Conservation (phyloP, 30 jellyfish, hydroid and myxozoan genomes). For the Sanderia malayensis region DNA sequence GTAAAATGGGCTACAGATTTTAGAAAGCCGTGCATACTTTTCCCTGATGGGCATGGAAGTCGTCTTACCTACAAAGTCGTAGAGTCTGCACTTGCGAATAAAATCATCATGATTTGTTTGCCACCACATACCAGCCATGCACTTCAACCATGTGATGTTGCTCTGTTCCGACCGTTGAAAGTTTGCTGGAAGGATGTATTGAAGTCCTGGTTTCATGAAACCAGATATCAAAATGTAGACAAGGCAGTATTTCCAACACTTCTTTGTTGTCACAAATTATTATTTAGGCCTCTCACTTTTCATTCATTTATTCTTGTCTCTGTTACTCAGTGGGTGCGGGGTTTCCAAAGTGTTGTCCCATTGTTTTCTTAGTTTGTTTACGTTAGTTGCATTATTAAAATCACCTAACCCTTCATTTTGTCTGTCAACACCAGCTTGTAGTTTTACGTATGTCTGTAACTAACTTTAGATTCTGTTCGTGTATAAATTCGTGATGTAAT, state of each 20-base stretch:
- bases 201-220: slow-evolving; percentile 10
- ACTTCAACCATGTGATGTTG: slow-evolving; percentile 23
- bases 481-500: too few relatives aligned
- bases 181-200: slow-evolving; percentile 23
- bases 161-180: slow-evolving; percentile 7
- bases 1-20: slow-evolving; percentile 23
- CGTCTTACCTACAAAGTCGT: slow-evolving; percentile 27
- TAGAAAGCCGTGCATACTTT: slow-evolving; percentile 15
- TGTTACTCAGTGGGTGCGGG: too few relatives aligned
- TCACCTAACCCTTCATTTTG: too few relatives aligned
- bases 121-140: slow-evolving; percentile 43
- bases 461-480: too few relatives aligned
- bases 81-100: slow-evolving; percentile 10
- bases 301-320: too few relatives aligned
- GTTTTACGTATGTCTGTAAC: too few relatives aligned
- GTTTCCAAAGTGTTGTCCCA: too few relatives aligned
- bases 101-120: slow-evolving; percentile 16
- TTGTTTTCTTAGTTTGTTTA: too few relatives aligned
- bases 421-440: too few relatives aligned
- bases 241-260: slow-evolving; percentile 31
- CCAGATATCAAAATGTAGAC: slow-evolving; percentile 22
- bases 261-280: too few relatives aligned
- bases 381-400: too few relatives aligned
- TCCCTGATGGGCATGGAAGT: slow-evolving; percentile 35
- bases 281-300: too few relatives aligned